phyloP scores from a whole-genome alignment of 1,140 invertebrate genomes.

The Euura lappo region DNA sequence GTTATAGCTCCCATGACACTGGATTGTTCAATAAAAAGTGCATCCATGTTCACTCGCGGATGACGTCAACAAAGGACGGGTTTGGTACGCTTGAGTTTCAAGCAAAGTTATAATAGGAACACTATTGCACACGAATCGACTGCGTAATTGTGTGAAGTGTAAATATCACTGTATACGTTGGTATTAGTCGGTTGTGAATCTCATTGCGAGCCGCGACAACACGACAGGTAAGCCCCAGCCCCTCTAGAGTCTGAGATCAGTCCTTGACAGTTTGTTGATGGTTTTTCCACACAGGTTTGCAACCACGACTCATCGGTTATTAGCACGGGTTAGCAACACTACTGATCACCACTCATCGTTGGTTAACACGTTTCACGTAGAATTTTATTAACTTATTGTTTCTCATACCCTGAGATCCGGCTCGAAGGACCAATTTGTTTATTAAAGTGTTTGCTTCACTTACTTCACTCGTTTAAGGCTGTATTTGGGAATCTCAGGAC shows the following conservation, averaged over 20 bases:
- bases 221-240: not conserved
- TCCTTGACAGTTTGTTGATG: not conserved
- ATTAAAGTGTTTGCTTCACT: too few relatives aligned
- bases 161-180: too few relatives aligned
- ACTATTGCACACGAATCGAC: too few relatives aligned
- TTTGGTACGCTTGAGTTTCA: not conserved
- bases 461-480: too few relatives aligned
- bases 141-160: too few relatives aligned
- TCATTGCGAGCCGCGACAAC: not conserved
- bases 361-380: not conserved
- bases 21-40: not conserved
- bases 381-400: not conserved
- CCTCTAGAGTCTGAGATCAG: too few relatives aligned
- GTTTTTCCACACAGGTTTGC: not conserved
- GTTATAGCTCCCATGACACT: not conserved
- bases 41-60: not conserved
- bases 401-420: slow-evolving; percentile 2
- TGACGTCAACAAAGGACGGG: not conserved
- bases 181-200: too few relatives aligned
- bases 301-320: too few relatives aligned
- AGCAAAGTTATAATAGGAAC: too few relatives aligned
- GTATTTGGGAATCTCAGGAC: not conserved
- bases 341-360: not conserved
- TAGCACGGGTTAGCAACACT: not conserved
- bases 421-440: slow-evolving; percentile 2